Conservation (phyloP, 2,797 vertebrate genomes). For the Myotis pilosus region DNA sequence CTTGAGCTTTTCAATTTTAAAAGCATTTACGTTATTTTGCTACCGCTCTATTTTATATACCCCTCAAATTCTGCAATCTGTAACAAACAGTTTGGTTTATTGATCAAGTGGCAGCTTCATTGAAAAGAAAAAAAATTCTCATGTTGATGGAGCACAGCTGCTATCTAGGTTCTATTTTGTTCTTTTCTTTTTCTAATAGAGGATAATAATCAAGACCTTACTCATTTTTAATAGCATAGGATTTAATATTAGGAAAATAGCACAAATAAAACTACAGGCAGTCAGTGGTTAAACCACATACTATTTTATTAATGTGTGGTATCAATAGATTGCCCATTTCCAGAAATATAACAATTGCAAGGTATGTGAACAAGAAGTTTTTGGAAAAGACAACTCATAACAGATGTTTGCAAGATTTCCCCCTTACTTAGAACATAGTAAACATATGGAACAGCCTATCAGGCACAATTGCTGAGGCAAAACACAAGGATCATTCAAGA, state of each 20-base stretch:
- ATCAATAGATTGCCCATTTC: constrained; percentile 57
- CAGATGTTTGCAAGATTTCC: constrained; percentile 83
- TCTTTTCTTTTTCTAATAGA: not conserved
- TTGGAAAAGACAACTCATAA: constrained; percentile 58
- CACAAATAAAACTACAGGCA: not conserved
- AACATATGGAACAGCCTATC: constrained; percentile 84
- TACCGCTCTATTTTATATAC: not conserved
- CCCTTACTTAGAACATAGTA: constrained; percentile 78
- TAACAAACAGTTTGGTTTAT: not conserved
- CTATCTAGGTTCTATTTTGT: not conserved
- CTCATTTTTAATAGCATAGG: not conserved
- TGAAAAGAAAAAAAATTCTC: not conserved
- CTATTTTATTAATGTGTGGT: constrained; percentile 40
- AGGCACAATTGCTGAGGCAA: constrained; percentile 82
- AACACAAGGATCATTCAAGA: constrained; percentile 83
- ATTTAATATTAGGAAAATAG: not conserved
- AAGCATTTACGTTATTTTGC: not conserved
- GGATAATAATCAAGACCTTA: not conserved
- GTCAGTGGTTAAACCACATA: not conserved
- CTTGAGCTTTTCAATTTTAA: not conserved
- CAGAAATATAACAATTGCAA: constrained; percentile 71
- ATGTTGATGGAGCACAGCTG: not conserved
- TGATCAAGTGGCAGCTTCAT: not conserved
- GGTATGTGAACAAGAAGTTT: constrained; percentile 77
- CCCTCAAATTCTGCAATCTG: not conserved